Conservation (phyloP, 2,113 vertebrate genomes). For the Xyliphius kryptos region DNA sequence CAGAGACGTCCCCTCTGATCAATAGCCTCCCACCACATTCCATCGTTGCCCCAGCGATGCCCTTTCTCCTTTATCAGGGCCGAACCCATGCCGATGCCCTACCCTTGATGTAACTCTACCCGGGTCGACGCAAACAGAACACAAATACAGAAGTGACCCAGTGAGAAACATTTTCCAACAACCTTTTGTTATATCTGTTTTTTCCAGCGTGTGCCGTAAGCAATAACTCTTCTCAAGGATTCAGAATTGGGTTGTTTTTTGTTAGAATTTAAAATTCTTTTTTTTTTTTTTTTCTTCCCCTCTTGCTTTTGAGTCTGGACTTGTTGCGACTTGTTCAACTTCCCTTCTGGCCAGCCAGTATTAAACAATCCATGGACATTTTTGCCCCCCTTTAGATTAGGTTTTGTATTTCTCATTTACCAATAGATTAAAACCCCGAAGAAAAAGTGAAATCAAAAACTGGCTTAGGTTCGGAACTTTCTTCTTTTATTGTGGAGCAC, state of each 20-base stretch:
- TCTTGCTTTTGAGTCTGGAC: conserved; percentile 51
- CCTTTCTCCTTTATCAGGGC: conserved; percentile 28
- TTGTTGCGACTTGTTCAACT: conserved; percentile 52
- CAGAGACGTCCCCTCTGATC: conserved; percentile 90
- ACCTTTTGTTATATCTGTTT: conserved; percentile 15
- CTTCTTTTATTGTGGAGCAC: background rate
- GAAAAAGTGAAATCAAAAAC: conserved; percentile 12
- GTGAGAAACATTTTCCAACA: conserved; percentile 32
- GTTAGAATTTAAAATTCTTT: conserved; percentile 42
- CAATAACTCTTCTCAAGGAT: conserved; percentile 74
- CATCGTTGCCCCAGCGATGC: conserved; percentile 47
- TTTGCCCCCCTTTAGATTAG: background rate
- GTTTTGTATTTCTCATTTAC: background rate
- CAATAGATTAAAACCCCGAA: conserved; percentile 19
- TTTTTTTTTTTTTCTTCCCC: conserved; percentile 53
- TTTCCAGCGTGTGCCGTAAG: conserved; percentile 53
- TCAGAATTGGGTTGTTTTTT: conserved; percentile 59
- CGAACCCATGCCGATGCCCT: conserved; percentile 39
- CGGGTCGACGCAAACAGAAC: conserved; percentile 54
- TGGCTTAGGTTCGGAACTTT: conserved; percentile 20
- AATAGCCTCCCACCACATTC: conserved; percentile 78
- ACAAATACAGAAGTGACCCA: conserved; percentile 63
- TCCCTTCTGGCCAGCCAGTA: too few species aligned
- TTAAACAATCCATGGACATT: too few species aligned
- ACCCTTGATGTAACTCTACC: conserved; percentile 38